These are phyloP conservation scores for Drosophila subobscura DNA, from an alignment of 1,140 invertebrate species.

Conservation along the genomic window DNA sequence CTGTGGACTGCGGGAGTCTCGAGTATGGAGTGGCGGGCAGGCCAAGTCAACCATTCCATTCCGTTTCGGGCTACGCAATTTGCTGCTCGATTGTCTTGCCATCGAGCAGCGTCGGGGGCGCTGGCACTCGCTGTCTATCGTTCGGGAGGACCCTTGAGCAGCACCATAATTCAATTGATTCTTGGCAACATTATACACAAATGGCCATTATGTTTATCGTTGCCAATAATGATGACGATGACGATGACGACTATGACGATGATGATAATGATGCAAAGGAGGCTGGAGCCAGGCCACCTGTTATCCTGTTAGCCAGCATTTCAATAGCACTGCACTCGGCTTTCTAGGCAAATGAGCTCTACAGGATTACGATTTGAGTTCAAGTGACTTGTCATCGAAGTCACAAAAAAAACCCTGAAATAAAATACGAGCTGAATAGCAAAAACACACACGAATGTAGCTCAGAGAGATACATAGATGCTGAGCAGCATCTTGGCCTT, in stretches of 20 bases:
- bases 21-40: not conserved
- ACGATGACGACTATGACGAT: not conserved
- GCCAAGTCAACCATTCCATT: conserved; percentile 61
- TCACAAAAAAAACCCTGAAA: conserved; percentile 38
- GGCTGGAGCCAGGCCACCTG: conserved; percentile 17
- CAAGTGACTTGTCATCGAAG: conserved; percentile 59
- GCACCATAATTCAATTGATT: conserved; percentile 77
- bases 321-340: conserved; percentile 64
- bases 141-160: conserved; percentile 33
- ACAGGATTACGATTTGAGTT: conserved; percentile 73
- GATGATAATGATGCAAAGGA: not conserved
- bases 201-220: conserved; percentile 68
- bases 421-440: conserved; percentile 21
- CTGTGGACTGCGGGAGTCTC: too few species aligned
- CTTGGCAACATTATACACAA: conserved; percentile 65
- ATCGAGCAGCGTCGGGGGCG: not conserved
- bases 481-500: too few species aligned
- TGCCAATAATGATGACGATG: conserved; percentile 55
- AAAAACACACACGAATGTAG: conserved; percentile 12
- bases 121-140: conserved; percentile 29
- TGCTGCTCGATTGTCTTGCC: conserved; percentile 77
- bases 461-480: not conserved
- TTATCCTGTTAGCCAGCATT: conserved; percentile 69
- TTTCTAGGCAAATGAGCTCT: conserved; percentile 71
- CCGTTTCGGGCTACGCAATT: conserved; percentile 75